phyloP scores from a whole-genome alignment of 1,140 invertebrate genomes.

The Asobara japonica region DNA sequence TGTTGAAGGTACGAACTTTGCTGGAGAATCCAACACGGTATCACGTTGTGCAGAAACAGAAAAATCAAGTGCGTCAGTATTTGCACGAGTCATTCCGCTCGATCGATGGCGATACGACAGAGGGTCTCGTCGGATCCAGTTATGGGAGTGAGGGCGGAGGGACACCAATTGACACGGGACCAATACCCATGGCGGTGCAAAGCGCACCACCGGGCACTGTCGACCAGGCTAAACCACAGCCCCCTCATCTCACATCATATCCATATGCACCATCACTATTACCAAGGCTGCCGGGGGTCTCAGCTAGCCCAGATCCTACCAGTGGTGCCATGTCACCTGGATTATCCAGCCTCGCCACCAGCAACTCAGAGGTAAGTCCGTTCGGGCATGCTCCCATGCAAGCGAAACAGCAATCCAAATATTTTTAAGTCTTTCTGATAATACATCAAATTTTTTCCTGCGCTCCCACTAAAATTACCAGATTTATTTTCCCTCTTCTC shows the following conservation, averaged over 20 bases:
- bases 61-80: conserved; percentile 87
- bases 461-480: no score
- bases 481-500: no score
- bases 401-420: no score
- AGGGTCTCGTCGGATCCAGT: conserved; percentile 34
- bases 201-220: conserved; percentile 57
- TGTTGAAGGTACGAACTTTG: conserved; percentile 78
- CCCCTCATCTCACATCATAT: conserved; percentile 61
- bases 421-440: no score
- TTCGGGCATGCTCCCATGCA: no score
- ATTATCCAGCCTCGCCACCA: conserved; percentile 77
- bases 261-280: conserved; percentile 48
- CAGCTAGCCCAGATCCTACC: conserved; percentile 67
- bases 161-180: conserved; percentile 49
- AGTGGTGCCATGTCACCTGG: conserved; percentile 75
- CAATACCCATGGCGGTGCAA: conserved; percentile 54
- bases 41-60: conserved; percentile 90
- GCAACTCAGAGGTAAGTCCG: conserved; percentile 76
- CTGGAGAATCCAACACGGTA: conserved; percentile 92
- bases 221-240: conserved; percentile 52
- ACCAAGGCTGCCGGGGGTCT: conserved; percentile 50
- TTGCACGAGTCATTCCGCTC: conserved; percentile 78
- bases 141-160: conserved; percentile 32
- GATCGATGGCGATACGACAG: conserved; percentile 26
- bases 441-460: no score